These are phyloP conservation scores for Ridgeia piscesae DNA, from an alignment of 1,140 invertebrate species.

Conservation along the genomic window DNA sequence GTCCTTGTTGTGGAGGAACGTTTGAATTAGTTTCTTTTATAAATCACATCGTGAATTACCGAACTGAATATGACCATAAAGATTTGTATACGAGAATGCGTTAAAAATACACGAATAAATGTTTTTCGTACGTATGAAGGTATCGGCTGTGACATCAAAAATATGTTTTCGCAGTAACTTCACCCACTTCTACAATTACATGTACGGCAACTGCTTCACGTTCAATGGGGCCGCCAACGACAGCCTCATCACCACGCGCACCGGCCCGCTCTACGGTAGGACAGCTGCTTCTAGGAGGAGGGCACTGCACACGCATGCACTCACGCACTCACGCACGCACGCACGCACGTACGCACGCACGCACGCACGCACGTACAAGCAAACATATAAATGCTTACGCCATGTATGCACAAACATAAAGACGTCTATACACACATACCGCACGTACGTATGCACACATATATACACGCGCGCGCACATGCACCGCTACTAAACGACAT, in stretches of 20 bases:
- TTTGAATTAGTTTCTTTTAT: too few species aligned
- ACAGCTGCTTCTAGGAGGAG: not conserved
- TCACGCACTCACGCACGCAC: not conserved
- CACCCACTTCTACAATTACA: not conserved
- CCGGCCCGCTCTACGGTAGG: not conserved
- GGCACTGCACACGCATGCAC: not conserved
- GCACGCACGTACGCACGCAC: not conserved
- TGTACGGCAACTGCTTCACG: conserved; percentile 3
- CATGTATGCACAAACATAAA: not conserved
- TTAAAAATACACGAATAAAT: too few species aligned
- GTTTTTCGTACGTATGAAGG: not conserved
- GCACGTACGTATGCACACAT: too few species aligned
- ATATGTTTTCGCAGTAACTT: not conserved
- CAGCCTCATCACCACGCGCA: not conserved
- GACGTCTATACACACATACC: too few species aligned
- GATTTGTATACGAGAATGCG: too few species aligned
- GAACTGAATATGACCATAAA: too few species aligned
- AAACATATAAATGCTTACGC: not conserved
- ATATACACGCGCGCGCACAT: too few species aligned
- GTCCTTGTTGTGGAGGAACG: too few species aligned
- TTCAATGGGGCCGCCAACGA: not conserved
- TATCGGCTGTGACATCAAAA: not conserved
- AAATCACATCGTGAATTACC: too few species aligned
- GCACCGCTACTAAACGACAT: too few species aligned
- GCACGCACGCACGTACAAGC: not conserved